phyloP scores from a whole-genome alignment of 2,888 invertebrate species.

The Epinotia brunnichana region DNA sequence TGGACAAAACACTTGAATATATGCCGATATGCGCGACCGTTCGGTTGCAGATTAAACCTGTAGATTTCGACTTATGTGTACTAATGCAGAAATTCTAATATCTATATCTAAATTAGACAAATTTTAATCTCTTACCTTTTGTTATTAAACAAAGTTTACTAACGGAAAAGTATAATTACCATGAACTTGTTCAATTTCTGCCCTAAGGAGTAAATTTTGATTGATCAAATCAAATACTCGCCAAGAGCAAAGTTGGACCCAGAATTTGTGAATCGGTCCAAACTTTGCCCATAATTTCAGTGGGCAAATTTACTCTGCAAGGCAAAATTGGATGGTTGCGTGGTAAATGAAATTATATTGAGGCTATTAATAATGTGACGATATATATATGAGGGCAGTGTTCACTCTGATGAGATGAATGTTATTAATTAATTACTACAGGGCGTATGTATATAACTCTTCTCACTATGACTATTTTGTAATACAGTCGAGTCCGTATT shows the following conservation, averaged over 20 bases:
- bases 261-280: background rate
- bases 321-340: background rate
- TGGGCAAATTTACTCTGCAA: background rate
- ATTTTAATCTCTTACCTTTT: background rate
- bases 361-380: background rate
- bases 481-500: too few species aligned
- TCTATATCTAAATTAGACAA: background rate
- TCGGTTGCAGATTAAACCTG: background rate
- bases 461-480: background rate
- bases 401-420: background rate
- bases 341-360: background rate
- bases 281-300: background rate
- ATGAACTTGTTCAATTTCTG: background rate
- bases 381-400: background rate
- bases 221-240: too few species aligned
- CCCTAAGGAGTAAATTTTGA: too few species aligned
- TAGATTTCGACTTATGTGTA: background rate
- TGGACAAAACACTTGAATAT: background rate
- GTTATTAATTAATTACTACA: background rate
- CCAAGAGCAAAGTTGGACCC: background rate
- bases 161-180: background rate
- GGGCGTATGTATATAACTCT: background rate
- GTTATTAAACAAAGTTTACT: background rate
- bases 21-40: too few species aligned
- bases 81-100: background rate